These are phyloP conservation scores for Saimiri boliviensis DNA, from an alignment of 2,113 vertebrate genomes.

Conservation along the genomic window DNA sequence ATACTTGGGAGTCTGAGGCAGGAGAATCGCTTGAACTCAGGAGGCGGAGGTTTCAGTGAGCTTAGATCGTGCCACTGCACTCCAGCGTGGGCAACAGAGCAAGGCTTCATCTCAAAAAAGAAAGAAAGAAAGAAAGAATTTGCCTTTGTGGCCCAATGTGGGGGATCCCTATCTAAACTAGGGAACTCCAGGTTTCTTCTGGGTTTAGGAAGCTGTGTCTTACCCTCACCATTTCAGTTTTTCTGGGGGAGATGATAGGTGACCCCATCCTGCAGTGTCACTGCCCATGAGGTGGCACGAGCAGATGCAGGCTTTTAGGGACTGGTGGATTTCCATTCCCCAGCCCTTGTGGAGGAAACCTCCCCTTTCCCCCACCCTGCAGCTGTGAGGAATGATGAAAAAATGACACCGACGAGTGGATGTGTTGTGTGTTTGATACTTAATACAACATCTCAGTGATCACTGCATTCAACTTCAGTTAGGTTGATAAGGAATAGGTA, in stretches of 20 bases:
- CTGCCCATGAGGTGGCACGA: constrained; percentile 46
- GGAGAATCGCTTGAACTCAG: too few relatives aligned
- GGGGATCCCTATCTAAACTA: neutral
- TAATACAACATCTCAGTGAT: constrained; percentile 49
- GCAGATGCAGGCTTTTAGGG: constrained; percentile 48
- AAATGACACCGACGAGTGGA: rapidly evolving
- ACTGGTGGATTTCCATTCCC: neutral
- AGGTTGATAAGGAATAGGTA: constrained; percentile 69
- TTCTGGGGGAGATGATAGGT: neutral
- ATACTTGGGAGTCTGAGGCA: too few relatives aligned
- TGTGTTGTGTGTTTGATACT: neutral
- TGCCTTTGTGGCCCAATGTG: neutral
- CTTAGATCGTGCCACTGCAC: too few relatives aligned
- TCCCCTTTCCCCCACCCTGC: neutral
- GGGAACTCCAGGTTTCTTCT: neutral
- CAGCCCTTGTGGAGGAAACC: neutral
- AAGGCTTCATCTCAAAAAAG: too few relatives aligned
- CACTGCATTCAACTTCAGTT: neutral
- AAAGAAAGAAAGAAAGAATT: neutral
- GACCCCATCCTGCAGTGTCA: neutral
- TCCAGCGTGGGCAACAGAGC: too few relatives aligned
- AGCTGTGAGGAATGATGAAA: neutral
- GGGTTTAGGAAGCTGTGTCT: neutral
- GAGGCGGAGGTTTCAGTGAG: too few relatives aligned
- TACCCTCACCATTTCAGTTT: neutral